Evolutionary conservation across 1,140 invertebrate species (phyloP).

Genomic region (Ylistrum balloti): DNA sequence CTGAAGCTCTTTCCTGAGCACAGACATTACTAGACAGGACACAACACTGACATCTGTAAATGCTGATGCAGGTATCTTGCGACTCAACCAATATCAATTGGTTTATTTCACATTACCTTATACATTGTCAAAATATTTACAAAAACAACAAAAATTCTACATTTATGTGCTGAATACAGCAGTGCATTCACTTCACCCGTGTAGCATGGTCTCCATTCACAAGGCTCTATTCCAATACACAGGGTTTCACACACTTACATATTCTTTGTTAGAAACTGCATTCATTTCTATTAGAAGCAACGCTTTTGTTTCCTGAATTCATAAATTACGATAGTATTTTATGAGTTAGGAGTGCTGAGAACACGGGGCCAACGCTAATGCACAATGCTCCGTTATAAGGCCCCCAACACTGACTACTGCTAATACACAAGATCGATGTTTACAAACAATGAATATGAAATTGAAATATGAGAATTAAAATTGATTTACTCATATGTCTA

Average conservation of each 20-base stretch:
- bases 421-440: slow-evolving; percentile 11
- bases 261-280: background rate
- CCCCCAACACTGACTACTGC: background rate
- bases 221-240: background rate
- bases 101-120: slow-evolving; percentile 6
- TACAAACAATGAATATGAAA: slow-evolving; percentile 20
- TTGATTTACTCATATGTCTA: background rate
- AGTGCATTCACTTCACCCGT: background rate
- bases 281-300: background rate
- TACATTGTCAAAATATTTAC: slow-evolving; percentile 1
- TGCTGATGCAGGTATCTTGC: slow-evolving; percentile 2
- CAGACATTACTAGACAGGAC: slow-evolving; percentile 4
- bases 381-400: background rate
- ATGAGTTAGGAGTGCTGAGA: background rate
- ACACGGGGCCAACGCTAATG: background rate
- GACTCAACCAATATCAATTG: background rate
- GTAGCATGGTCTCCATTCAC: background rate
- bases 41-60: slow-evolving; percentile 30
- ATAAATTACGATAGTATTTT: background rate
- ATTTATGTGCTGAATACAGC: background rate
- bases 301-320: background rate
- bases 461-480: background rate
- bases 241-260: background rate
- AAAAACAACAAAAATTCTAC: background rate
- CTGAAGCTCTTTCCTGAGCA: background rate